Evolutionary conservation across 2,888 invertebrate genomes (phyloP), one percentile per base, ranked within the genome.

Genomic region (Drosophila siamana): DNA sequence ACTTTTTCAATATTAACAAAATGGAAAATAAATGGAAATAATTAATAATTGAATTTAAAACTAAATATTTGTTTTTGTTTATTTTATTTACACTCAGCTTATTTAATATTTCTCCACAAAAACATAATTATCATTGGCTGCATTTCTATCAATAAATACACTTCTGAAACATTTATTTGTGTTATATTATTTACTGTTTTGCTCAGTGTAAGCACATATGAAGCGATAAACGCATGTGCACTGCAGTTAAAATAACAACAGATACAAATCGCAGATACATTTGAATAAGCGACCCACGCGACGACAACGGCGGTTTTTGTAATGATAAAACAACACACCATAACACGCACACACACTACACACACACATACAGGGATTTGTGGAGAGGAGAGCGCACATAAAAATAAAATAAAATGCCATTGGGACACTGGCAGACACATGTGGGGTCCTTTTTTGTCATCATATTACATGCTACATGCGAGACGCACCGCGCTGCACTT

Each of bases 361-460:
- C 61, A 68, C 60, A 26, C 26, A 5, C 33, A 33, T n/a, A 33
- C n/a, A 33, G n/a, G 57, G 54, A 46, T 43, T 15, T 15, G 36
- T 15, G 8, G 36, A 7, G 36, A 54, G 40, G 48, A 26, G 13
- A 41, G 36, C n/a, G 15, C 40, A 30, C 56, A 50, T 67, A 54
- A 57, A 74, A 59, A 63, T 56, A 74, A 57, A 50, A 26, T 26
- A 7, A 26, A 56, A 61, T 33, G 55, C 22, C 26, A 19, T 4
- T 30, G 46, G 13, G 3, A 19, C 52, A 26, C 52, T 64, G 51
- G 33, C 41, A 33, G 60, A 70, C 76, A 79, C 78, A 85, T 85
- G 85, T 85, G 84, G 77, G 86, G 82, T 85, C 86, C 78, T 74
- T 74, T 74, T 72, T 63, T 57, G 67, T 83, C 78, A 78, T 84